Base-by-base conservation (phyloP, 2,113 vertebrate species). In the Jaculus jaculus region DNA sequence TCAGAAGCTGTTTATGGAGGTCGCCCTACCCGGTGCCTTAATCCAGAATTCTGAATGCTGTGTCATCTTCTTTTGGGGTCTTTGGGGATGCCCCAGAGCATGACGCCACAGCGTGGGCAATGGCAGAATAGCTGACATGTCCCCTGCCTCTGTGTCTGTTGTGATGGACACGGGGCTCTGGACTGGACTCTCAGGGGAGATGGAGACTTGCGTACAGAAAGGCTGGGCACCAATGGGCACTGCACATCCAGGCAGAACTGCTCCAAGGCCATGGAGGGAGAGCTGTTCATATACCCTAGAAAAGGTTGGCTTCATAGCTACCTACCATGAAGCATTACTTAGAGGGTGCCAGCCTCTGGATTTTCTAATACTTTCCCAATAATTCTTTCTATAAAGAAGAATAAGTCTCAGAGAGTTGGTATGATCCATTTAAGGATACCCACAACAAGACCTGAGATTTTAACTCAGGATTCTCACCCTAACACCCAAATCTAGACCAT, bases 41-140 rank as follows among this genome's bases (percentile, higher is more conserved):
- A 0, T 17, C 0, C 47, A 1, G 63, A 54, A 37, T 66, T 30
- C 28, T n/a, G 68, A 65, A 63, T 39, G n/a, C 90, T 42, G 20
- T 2, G 28, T 69, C 54, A 1, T 2, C 16, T 42, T 72, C 2
- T 0, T 39, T 23, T 0, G 0, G 68, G 11, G 34, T 60, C 68
- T 51, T 75, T 58, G 74, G 42, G 83, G 81, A 60, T 28, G 1
- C 30, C 7, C 7, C 0, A 26, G 69, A 42, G 73, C 37, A 0
- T 12, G 54, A 84, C 6, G 32, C 3, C 66, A 2, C 1, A 26
- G n/a, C 10, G 80, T 5, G 28, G 63, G 60, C 23, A 9, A 54
- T 10, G 4, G 58, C 23, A 2, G 18, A 1, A 15, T 65, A 42
- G 63, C 16, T 7, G 2, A 34, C 63, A 0, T 1, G 69, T 24